phyloP scores from a whole-genome alignment of 2,797 vertebrate species.

The Vultur gryphus region DNA sequence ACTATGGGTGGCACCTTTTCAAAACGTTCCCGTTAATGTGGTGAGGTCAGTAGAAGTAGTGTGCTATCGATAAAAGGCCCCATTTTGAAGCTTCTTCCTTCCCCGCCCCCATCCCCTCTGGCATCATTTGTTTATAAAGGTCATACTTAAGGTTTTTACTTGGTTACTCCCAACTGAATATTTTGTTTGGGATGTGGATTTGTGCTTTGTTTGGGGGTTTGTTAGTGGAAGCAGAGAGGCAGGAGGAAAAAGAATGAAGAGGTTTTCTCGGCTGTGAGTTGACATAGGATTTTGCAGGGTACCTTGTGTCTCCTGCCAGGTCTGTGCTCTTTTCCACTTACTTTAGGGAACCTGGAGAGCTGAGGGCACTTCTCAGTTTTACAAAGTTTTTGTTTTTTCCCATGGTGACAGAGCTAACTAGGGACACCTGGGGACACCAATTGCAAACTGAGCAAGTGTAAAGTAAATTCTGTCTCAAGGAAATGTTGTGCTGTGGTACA shows the following conservation, averaged over 20 bases:
- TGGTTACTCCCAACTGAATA: background rate
- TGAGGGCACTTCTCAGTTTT: background rate
- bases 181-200: background rate
- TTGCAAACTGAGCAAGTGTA: background rate
- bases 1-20: conserved; percentile 10
- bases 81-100: background rate
- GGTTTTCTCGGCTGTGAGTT: background rate
- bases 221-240: background rate
- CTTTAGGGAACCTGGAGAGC: background rate
- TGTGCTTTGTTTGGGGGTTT: background rate
- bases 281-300: background rate
- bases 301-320: background rate
- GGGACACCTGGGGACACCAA: no score
- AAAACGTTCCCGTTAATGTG: background rate
- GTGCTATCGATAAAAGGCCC: conserved; percentile 6
- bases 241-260: background rate
- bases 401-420: background rate
- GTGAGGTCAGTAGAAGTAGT: conserved; percentile 1
- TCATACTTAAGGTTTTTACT: background rate
- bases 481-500: background rate
- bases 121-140: conserved; percentile 10
- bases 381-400: background rate
- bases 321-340: background rate
- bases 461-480: background rate
- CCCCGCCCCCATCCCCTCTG: background rate